Evolutionary conservation across 2,113 vertebrate genomes (phyloP).

Genomic region (Xenotilapia leptura): DNA sequence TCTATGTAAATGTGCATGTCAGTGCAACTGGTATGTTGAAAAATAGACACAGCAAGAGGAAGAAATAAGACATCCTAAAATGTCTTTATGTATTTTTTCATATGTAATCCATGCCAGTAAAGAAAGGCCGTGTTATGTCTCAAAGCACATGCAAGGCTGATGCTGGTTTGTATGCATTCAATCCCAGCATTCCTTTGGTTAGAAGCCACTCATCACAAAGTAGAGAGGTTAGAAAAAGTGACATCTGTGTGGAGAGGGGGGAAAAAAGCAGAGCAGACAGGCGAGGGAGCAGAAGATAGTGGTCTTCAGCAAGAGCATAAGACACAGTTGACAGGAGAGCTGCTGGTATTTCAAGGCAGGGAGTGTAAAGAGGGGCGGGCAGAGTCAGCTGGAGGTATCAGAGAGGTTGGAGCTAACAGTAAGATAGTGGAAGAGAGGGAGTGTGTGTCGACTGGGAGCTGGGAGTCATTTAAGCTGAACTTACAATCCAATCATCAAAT

Average conservation of each 20-base stretch:
- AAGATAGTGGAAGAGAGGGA: not conserved
- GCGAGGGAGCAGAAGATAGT: conserved; percentile 10
- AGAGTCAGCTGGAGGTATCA: conserved; percentile 20
- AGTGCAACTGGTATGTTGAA: not conserved
- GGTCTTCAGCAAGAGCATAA: conserved; percentile 33
- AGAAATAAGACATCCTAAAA: conserved; percentile 18
- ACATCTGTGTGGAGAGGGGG: conserved; percentile 64
- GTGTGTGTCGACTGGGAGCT: conserved; percentile 39
- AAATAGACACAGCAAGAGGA: not conserved
- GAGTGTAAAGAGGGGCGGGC: not conserved
- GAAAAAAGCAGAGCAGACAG: conserved; percentile 70
- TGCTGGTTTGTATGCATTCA: conserved; percentile 82
- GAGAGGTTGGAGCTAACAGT: conserved; percentile 14
- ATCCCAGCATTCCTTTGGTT: conserved; percentile 87
- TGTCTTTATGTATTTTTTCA: conserved; percentile 5
- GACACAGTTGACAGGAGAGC: conserved; percentile 46
- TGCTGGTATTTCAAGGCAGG: conserved; percentile 23
- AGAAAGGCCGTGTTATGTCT: conserved; percentile 76
- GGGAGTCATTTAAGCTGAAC: conserved; percentile 34
- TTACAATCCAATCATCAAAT: conserved; percentile 25
- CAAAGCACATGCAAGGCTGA: conserved; percentile 86
- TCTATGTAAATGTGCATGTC: not conserved
- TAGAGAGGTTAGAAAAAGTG: conserved; percentile 62
- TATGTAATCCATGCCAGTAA: conserved; percentile 82
- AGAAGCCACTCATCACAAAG: conserved; percentile 78